Evolutionary conservation across 2,797 vertebrate species (phyloP).

Genomic region (Rallus crepitans): DNA sequence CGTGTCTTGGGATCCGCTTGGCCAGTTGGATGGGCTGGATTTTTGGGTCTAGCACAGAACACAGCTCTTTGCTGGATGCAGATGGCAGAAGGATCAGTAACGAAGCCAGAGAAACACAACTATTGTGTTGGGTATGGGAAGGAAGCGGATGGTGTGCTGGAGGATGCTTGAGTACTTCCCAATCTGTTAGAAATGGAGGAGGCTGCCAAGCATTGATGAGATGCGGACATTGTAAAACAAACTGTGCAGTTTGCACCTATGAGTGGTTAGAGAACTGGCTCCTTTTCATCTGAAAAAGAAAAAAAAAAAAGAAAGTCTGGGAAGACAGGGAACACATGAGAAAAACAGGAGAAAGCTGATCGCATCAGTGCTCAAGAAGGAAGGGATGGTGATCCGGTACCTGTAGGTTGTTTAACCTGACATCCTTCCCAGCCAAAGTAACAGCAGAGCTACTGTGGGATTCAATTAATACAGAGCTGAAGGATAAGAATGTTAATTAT

Average conservation of each 20-base stretch:
- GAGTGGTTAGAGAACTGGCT: constrained; percentile 1
- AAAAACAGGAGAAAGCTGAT: background rate
- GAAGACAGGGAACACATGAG: background rate
- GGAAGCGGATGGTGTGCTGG: background rate
- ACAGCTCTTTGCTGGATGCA: background rate
- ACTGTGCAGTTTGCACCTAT: constrained; percentile 7
- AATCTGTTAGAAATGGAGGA: background rate
- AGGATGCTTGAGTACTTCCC: background rate
- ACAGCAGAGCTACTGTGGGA: constrained; percentile 2
- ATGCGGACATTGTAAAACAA: constrained; percentile 18
- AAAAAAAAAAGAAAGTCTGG: background rate
- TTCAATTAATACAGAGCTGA: constrained; percentile 52
- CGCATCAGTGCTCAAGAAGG: background rate
- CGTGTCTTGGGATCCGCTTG: background rate
- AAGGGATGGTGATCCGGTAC: background rate
- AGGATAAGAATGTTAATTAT: constrained; percentile 41
- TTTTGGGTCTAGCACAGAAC: background rate
- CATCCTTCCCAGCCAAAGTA: background rate
- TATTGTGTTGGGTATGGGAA: background rate
- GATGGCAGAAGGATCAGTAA: constrained; percentile 35
- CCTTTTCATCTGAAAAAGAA: background rate
- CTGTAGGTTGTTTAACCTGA: constrained; percentile 8
- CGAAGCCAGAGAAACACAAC: constrained; percentile 16
- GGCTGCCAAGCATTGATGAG: constrained; percentile 21
- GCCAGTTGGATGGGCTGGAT: background rate